Base-by-base conservation (phyloP, 92 coral and sea anemone genomes). In the Porites rus region DNA sequence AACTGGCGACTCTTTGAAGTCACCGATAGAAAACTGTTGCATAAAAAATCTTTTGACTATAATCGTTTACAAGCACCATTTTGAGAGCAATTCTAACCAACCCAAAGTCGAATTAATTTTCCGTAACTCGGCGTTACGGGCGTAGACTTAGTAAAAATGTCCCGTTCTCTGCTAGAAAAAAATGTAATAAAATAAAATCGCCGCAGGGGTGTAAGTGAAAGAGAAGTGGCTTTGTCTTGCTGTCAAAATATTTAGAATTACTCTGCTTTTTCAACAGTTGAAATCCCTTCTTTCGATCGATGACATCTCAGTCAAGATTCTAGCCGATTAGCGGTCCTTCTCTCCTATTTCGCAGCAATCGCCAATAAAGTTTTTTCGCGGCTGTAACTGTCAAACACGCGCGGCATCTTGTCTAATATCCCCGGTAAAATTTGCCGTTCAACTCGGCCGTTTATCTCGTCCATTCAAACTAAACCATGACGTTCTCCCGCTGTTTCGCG, bases 181-280 rank as follows among this genome's bases (percentile, higher is more conserved):
- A 38, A 38, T 38, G 46, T 38, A 38, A 38, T 38, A 38, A 38
- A 52, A 12, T 10, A 65, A 63, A 63, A 63, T 6, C 54, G 22
- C 69, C 52, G 58, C 65, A 56, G 59, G 54, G 31, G 65, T 8
- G 28, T 10, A 10, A 13, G 24, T 61, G 17, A 70, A 51, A 38
- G 60, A 17, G 78, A 53, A 74, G 78, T 63, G 65, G 64, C 59
- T 54, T 81, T 81, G 77, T 61, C 60, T 63, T 60, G 69, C 62
- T 81, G 86, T 81, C 86, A 81, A 70, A 81, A 70, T 70, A 77
- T 81, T 81, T 81, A 66, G 77, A 59, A 81, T 81, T 81, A 81
- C 86, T 81, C 21, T 81, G 60, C 70, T 81, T 81, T 81, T 58
- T 70, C 51, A 74, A 59, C 16, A 81, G n/a, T 69, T 28, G 18